phyloP scores from a whole-genome alignment of 2,113 vertebrate genomes.

The Zosterops hypoxanthus region DNA sequence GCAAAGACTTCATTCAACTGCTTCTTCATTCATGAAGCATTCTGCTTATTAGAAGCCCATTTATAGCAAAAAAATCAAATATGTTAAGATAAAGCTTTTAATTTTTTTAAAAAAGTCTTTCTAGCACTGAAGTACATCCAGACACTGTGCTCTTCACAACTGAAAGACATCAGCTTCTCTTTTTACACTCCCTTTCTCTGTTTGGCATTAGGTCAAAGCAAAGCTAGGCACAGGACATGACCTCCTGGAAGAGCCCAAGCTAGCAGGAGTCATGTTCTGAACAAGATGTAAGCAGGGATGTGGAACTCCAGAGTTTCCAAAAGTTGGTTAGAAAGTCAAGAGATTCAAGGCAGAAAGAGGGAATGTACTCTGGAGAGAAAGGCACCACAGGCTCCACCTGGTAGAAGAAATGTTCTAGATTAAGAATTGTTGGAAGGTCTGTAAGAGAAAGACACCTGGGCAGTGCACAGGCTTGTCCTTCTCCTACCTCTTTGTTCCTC shows the following conservation, averaged over 20 bases:
- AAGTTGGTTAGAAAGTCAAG: fast-evolving
- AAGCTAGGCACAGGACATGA: background rate
- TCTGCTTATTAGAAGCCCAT: background rate
- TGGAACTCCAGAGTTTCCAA: background rate
- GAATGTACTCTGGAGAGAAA: background rate
- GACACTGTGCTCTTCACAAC: background rate
- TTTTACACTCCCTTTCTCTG: background rate
- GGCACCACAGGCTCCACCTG: no score
- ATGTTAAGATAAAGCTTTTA: background rate
- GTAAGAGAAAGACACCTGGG: fast-evolving
- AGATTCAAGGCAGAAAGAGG: background rate
- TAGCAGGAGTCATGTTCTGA: background rate
- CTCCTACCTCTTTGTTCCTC: background rate
- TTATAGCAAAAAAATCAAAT: background rate
- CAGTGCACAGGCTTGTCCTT: background rate
- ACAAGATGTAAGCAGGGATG: background rate
- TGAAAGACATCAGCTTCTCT: background rate
- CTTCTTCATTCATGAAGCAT: background rate
- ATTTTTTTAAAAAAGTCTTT: background rate
- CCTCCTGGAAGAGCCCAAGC: background rate
- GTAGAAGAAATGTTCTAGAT: background rate
- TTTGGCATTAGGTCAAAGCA: background rate
- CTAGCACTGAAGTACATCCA: background rate
- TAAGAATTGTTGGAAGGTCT: background rate
- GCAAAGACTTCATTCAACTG: background rate